phyloP scores from a whole-genome alignment of 2,888 invertebrate species.

The Sinohyriopsis cumingii region DNA sequence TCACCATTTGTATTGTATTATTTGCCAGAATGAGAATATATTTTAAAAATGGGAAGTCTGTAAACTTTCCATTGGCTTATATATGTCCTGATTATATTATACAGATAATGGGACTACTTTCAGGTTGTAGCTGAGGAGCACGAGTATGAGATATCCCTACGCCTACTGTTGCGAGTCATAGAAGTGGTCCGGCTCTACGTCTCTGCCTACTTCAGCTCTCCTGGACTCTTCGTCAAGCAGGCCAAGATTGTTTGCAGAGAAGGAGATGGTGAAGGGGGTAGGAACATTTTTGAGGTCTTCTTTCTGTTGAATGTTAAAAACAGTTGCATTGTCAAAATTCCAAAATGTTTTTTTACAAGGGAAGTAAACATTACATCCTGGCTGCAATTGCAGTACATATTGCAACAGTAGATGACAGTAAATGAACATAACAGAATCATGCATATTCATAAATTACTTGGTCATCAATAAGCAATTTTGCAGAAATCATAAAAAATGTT shows the following conservation, averaged over 20 bases:
- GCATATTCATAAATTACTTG: not conserved
- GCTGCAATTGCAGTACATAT: too few relatives aligned
- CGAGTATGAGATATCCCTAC: conserved; percentile 47
- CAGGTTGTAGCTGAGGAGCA: conserved; percentile 36
- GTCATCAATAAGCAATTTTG: too few relatives aligned
- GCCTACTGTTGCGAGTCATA: conserved; percentile 47
- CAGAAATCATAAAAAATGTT: too few relatives aligned
- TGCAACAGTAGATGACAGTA: too few relatives aligned
- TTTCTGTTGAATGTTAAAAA: too few relatives aligned
- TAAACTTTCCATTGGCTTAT: too few relatives aligned
- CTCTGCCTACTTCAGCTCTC: conserved; percentile 45
- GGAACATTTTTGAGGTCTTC: not conserved
- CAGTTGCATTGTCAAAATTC: too few relatives aligned
- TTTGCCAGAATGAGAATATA: conserved; percentile 17
- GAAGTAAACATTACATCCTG: too few relatives aligned
- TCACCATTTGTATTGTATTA: too few relatives aligned
- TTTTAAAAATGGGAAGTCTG: not conserved
- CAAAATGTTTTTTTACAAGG: too few relatives aligned
- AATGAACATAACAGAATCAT: not conserved
- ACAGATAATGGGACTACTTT: not conserved
- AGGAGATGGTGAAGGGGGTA: conserved; percentile 3
- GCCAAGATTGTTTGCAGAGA: conserved; percentile 51
- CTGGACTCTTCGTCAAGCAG: conserved; percentile 35
- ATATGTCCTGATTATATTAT: too few relatives aligned
- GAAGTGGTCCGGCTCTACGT: conserved; percentile 47